Conservation (phyloP, 2,113 vertebrate species). For the Sardina pilchardus region DNA sequence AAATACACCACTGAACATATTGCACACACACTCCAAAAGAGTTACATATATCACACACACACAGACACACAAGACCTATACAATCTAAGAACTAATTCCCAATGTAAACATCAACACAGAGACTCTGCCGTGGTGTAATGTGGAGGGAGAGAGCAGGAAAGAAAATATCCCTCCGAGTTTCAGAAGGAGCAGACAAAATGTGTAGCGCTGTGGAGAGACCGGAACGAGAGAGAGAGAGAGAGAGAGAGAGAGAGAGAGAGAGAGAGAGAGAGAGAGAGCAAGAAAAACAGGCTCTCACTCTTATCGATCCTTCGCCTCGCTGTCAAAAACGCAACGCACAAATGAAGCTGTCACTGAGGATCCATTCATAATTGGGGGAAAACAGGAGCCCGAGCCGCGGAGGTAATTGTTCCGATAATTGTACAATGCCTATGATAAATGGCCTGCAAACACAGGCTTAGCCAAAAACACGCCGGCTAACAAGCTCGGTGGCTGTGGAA, state of each 20-base stretch:
- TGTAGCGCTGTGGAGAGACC: conserved; percentile 10
- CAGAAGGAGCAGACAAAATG: neutral
- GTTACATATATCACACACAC: too few relatives aligned
- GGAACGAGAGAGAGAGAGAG: too few relatives aligned
- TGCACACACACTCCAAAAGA: too few relatives aligned
- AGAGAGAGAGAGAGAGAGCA: too few relatives aligned
- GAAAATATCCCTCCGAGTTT: too few relatives aligned
- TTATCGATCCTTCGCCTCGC: conserved; percentile 62
- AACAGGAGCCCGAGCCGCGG: conserved; percentile 37
- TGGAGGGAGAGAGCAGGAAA: too few relatives aligned
- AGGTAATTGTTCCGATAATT: conserved; percentile 61
- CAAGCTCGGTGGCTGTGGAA: conserved; percentile 53
- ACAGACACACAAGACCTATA: too few relatives aligned
- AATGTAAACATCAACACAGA: too few relatives aligned
- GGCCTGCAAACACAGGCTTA: conserved; percentile 47
- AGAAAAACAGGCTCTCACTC: conserved; percentile 25
- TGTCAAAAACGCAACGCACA: conserved; percentile 66
- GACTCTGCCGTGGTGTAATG: too few relatives aligned
- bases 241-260: too few relatives aligned
- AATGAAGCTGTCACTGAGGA: conserved; percentile 64
- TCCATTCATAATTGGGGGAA: conserved; percentile 41
- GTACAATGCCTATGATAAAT: conserved; percentile 58
- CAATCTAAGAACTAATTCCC: too few relatives aligned
- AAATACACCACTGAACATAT: too few relatives aligned
- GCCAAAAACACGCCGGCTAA: conserved; percentile 54